These are phyloP conservation scores for Anolis apletophallus DNA, from an alignment of 2,797 vertebrate species.

Conservation along the genomic window DNA sequence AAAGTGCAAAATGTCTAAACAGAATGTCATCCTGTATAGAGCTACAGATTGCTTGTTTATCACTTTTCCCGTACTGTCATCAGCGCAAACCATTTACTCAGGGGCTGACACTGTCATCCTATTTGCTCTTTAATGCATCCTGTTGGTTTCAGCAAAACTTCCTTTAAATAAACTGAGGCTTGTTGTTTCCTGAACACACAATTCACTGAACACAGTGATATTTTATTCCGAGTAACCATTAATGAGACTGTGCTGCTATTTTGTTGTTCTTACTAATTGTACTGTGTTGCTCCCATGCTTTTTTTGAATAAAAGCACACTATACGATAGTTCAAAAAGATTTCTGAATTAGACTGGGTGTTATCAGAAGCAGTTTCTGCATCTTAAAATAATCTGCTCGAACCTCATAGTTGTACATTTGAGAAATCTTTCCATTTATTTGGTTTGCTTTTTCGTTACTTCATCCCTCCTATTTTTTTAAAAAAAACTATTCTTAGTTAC, in stretches of 20 bases:
- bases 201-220: neutral
- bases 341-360: neutral
- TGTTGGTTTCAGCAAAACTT: slow-evolving; percentile 10
- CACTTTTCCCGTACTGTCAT: neutral
- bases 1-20: neutral
- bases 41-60: neutral
- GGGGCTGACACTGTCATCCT: neutral
- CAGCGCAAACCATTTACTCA: neutral
- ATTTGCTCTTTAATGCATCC: slow-evolving; percentile 21
- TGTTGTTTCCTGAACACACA: neutral
- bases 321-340: neutral
- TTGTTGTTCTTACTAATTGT: neutral
- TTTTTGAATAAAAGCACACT: neutral
- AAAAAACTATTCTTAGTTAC: neutral
- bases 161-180: slow-evolving; percentile 5
- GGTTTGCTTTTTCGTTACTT: neutral
- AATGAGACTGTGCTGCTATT: neutral
- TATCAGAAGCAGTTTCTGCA: neutral
- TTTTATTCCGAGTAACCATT: neutral
- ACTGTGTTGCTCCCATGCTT: neutral
- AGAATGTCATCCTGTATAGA: neutral
- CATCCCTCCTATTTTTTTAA: neutral
- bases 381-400: neutral
- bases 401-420: neutral
- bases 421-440: neutral